phyloP scores from a whole-genome alignment of 2,888 invertebrate species.

The Sceliomorpha sp. region DNA sequence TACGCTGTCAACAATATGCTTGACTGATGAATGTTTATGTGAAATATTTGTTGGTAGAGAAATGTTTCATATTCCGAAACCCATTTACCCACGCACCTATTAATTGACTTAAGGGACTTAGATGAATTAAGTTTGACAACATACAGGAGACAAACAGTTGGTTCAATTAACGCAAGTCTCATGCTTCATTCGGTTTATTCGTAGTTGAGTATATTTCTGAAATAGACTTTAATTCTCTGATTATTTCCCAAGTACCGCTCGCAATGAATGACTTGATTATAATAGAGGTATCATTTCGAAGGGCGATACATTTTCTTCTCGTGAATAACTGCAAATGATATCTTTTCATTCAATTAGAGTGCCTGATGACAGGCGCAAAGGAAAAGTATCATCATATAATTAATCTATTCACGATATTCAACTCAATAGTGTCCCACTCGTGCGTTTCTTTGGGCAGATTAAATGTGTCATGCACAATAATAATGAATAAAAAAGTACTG shows the following conservation, averaged over 20 bases:
- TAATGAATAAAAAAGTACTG: too few relatives aligned
- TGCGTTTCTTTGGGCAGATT: not conserved
- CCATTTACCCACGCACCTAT: too few relatives aligned
- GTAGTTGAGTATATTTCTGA: conserved; percentile 22
- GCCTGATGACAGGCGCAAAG: conserved; percentile 73
- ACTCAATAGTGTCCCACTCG: conserved; percentile 8
- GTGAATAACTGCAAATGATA: conserved; percentile 77
- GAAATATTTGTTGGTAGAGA: conserved; percentile 6
- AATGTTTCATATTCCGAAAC: not conserved
- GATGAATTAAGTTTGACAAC: conserved; percentile 1
- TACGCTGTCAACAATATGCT: too few relatives aligned
- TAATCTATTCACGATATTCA: conserved; percentile 68
- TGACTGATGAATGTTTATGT: too few relatives aligned
- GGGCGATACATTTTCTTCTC: conserved; percentile 68
- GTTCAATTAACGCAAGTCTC: conserved; percentile 19
- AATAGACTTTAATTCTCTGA: conserved; percentile 38
- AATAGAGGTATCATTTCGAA: conserved; percentile 78
- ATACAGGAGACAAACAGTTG: conserved; percentile 22
- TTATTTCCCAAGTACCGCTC: conserved; percentile 63
- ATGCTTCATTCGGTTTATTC: conserved; percentile 13
- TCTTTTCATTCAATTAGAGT: conserved; percentile 66
- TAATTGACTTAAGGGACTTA: too few relatives aligned
- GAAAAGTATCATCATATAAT: conserved; percentile 77
- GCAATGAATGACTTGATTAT: conserved; percentile 79
- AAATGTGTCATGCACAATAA: not conserved